Evolutionary conservation across 2,113 vertebrate genomes (phyloP).

Genomic region (Polypterus bichir): DNA sequence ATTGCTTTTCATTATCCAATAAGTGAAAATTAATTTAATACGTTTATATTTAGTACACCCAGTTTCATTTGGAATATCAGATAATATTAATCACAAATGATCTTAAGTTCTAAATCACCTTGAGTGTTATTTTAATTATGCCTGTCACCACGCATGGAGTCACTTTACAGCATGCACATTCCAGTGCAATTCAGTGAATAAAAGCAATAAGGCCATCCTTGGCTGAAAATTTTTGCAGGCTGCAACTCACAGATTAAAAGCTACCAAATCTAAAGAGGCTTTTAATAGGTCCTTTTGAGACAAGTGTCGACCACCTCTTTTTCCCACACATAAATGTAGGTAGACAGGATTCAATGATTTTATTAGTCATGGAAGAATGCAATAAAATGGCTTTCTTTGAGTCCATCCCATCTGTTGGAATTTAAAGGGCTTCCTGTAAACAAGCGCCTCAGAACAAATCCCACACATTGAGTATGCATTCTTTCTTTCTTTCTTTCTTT

Average conservation of each 20-base stretch:
- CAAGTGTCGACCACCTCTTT: constrained; percentile 25
- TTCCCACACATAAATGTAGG: constrained; percentile 52
- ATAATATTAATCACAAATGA: no score
- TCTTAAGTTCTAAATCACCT: not conserved
- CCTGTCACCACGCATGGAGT: not conserved
- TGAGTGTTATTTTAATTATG: not conserved
- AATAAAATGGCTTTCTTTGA: constrained; percentile 51
- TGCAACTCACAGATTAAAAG: not conserved
- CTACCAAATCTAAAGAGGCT: not conserved
- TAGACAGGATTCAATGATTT: constrained; percentile 31
- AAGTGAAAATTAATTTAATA: no score
- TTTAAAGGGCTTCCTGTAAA: constrained; percentile 55
- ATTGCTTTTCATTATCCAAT: no score
- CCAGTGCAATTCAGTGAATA: not conserved
- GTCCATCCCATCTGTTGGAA: constrained; percentile 48
- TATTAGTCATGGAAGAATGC: constrained; percentile 51
- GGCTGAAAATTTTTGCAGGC: no score
- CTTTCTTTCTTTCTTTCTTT: constrained; percentile 7
- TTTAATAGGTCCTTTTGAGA: constrained; percentile 14
- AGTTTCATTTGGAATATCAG: no score
- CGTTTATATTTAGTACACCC: no score
- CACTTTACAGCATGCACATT: not conserved
- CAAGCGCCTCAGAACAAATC: constrained; percentile 45
- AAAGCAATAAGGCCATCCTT: not conserved
- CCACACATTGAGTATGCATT: constrained; percentile 40